A percentile compares a stretch with the other conserved stretches of the same genome.
These are phyloP conservation scores for Etia nguti DNA, from an alignment of 2,113 vertebrate genomes.

Conservation along the genomic window DNA sequence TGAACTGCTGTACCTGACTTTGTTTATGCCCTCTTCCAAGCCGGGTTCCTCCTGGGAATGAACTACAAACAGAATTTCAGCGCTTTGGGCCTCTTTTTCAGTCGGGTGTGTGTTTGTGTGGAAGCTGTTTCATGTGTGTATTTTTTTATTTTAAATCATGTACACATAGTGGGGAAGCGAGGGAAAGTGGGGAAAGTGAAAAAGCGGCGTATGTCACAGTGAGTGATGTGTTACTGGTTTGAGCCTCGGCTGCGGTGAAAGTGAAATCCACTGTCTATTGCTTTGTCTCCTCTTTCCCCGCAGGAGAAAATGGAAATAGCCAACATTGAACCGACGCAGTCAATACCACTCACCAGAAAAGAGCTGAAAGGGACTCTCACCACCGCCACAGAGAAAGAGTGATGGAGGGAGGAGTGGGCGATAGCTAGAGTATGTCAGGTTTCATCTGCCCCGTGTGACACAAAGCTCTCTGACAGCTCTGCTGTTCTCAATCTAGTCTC, in stretches of 20 bases:
- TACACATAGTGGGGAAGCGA: neutral
- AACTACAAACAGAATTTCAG: conserved; percentile 24
- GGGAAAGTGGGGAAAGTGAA: neutral
- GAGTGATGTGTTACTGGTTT: conserved; percentile 41
- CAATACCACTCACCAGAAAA: conserved; percentile 50
- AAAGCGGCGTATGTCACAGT: conserved; percentile 9
- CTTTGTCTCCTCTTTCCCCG: conserved; percentile 48
- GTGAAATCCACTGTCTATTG: conserved; percentile 33
- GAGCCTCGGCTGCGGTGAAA: neutral
- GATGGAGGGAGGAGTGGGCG: conserved; percentile 36
- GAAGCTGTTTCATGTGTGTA: conserved; percentile 1
- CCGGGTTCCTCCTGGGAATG: conserved; percentile 13
- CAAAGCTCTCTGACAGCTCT: conserved; percentile 31
- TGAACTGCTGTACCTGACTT: conserved; percentile 38
- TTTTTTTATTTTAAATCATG: neutral
- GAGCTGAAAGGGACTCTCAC: conserved; percentile 40
- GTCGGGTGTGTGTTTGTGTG: neutral
- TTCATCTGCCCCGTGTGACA: conserved; percentile 48
- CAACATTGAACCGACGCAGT: conserved; percentile 49
- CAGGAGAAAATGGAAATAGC: conserved; percentile 64
- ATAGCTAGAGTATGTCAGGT: conserved; percentile 40
- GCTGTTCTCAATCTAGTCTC: conserved; percentile 4
- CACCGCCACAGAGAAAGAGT: neutral
- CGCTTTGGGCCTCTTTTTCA: conserved; percentile 13
- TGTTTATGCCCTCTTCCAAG: conserved; percentile 30